Percentiles rank a stretch among this genome's conserved stretches.
These are phyloP conservation scores for Drosophila recens DNA, from an alignment of 2,888 invertebrate species.

Conservation along the genomic window DNA sequence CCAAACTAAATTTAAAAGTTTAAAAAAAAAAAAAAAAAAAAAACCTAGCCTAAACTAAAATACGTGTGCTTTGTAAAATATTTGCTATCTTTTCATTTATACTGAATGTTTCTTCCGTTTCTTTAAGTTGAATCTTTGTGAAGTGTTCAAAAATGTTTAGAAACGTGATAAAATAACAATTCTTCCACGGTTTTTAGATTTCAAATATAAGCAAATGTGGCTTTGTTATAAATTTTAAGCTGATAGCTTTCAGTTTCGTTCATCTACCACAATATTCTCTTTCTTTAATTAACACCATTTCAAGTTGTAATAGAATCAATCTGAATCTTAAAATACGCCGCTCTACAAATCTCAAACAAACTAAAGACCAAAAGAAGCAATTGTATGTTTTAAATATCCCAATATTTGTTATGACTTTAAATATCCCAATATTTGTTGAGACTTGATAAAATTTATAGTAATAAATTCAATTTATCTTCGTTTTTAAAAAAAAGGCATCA, in stretches of 20 bases:
- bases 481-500: too few relatives aligned
- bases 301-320: too few relatives aligned
- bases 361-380: background rate
- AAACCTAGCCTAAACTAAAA: background rate
- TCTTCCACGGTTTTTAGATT: background rate
- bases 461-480: background rate
- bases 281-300: background rate
- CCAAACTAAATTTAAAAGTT: background rate
- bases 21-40: background rate
- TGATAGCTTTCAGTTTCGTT: too few relatives aligned
- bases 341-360: background rate
- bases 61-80: background rate
- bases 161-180: background rate
- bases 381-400: background rate
- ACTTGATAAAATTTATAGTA: background rate
- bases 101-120: background rate
- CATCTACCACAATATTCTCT: background rate
- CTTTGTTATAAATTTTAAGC: too few relatives aligned
- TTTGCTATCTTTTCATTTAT: background rate
- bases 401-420: background rate
- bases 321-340: background rate
- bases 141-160: background rate
- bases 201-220: too few relatives aligned
- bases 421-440: background rate
- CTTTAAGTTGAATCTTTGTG: background rate